phyloP scores from a whole-genome alignment of 1,140 invertebrate species.

The Magallana angulata region DNA sequence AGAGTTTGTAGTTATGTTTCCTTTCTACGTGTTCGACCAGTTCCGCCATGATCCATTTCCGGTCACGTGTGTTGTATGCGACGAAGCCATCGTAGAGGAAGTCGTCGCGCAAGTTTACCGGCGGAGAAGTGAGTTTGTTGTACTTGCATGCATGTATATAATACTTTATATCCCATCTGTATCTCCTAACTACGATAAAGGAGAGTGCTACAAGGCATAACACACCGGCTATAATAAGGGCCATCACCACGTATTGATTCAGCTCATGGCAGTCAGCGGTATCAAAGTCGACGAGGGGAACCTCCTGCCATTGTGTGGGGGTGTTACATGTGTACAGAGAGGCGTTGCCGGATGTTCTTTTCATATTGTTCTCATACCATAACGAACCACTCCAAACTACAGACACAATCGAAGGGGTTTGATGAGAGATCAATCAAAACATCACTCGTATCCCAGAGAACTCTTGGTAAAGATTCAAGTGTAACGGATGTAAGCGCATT shows the following conservation, averaged over 20 bases:
- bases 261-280: background rate
- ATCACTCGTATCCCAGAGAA: background rate
- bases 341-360: background rate
- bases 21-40: conserved; percentile 47
- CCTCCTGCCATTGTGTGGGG: background rate
- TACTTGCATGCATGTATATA: background rate
- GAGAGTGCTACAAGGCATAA: background rate
- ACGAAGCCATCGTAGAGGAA: conserved; percentile 53
- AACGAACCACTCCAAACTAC: background rate
- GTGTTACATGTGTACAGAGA: conserved; percentile 10
- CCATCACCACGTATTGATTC: background rate
- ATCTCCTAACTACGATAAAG: background rate
- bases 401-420: conserved; percentile 33
- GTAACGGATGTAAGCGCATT: background rate
- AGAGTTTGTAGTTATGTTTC: conserved; percentile 86
- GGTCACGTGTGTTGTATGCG: conserved; percentile 46
- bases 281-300: background rate
- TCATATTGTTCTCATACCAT: background rate
- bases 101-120: conserved; percentile 7
- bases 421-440: conserved; percentile 19
- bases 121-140: background rate
- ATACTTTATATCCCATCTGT: conserved; percentile 41
- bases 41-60: conserved; percentile 44
- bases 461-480: background rate
- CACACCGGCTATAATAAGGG: background rate